Evolutionary conservation across 2,888 invertebrate species (phyloP).

Genomic region (Drosophila neotestacea): DNA sequence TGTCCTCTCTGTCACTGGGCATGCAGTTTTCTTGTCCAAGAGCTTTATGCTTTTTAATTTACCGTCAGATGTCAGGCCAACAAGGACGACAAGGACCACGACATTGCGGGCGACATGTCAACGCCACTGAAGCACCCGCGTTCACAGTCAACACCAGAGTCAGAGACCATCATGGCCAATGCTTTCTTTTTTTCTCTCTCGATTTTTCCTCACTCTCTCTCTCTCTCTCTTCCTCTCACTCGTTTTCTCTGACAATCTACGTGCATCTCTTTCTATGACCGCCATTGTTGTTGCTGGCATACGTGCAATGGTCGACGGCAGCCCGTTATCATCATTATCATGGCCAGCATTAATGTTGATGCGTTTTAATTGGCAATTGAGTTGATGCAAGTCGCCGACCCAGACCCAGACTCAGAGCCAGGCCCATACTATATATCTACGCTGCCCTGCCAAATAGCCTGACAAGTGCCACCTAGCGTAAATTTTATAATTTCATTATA

Average conservation of each 20-base stretch:
- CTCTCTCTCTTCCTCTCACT: background rate
- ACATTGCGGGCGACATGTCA: constrained; percentile 75
- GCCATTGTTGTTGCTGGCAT: constrained; percentile 58
- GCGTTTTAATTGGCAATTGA: constrained; percentile 75
- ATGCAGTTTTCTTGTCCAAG: constrained; percentile 49
- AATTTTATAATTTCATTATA: constrained; percentile 70
- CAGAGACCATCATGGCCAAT: constrained; percentile 52
- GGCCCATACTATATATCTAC: background rate
- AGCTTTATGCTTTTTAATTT: constrained; percentile 78
- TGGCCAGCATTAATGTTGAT: constrained; percentile 73
- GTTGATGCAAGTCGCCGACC: constrained; percentile 52
- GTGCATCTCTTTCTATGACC: constrained; percentile 20
- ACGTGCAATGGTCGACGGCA: constrained; percentile 70
- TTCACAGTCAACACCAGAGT: constrained; percentile 37
- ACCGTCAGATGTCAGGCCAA: constrained; percentile 72
- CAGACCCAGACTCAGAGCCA: background rate
- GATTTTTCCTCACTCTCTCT: background rate
- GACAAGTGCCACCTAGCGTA: constrained; percentile 54
- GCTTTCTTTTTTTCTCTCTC: constrained; percentile 17
- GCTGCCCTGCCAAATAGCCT: constrained; percentile 21
- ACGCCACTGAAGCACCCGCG: constrained; percentile 51
- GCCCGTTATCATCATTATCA: constrained; percentile 78
- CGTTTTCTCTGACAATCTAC: constrained; percentile 6
- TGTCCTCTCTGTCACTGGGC: constrained; percentile 21
- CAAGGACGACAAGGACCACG: constrained; percentile 61